phyloP scores from a whole-genome alignment of 2,888 invertebrate species.

The Iphiclides podalirius region DNA sequence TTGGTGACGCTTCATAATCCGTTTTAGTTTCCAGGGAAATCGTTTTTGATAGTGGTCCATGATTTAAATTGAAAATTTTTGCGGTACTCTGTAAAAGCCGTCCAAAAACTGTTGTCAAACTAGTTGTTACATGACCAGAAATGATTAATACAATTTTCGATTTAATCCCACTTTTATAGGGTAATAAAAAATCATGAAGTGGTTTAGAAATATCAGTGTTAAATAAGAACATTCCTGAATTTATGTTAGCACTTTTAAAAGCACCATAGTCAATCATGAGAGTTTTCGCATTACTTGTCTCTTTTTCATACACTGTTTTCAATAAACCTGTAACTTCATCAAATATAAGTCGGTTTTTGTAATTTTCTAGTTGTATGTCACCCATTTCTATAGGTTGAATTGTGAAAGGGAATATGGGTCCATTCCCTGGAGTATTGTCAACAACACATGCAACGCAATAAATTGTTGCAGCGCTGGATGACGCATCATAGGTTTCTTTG shows the following conservation, averaged over 20 bases:
- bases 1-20: constrained; percentile 91
- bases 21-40: constrained; percentile 89
- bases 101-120: constrained; percentile 89
- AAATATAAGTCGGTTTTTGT: constrained; percentile 87
- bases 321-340: constrained; percentile 91
- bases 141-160: constrained; percentile 85
- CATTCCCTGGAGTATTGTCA: constrained; percentile 39
- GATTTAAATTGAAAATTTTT: constrained; percentile 86
- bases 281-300: constrained; percentile 49
- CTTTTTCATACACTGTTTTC: constrained; percentile 84
- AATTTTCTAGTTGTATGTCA: constrained; percentile 91
- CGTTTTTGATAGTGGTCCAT: constrained; percentile 83
- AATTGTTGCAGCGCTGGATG: constrained; percentile 54
- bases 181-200: constrained; percentile 87
- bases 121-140: constrained; percentile 90
- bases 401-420: constrained; percentile 44
- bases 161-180: constrained; percentile 81
- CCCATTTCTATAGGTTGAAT: constrained; percentile 86
- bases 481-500: constrained; percentile 49
- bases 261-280: constrained; percentile 87
- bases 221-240: constrained; percentile 97
- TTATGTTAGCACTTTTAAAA: constrained; percentile 91
- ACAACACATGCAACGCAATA: constrained; percentile 53
- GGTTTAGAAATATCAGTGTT: constrained; percentile 91
- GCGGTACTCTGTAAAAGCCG: constrained; percentile 87